Conservation (phyloP, 2,888 invertebrate species). For the Dryocosmus kuriphilus region DNA sequence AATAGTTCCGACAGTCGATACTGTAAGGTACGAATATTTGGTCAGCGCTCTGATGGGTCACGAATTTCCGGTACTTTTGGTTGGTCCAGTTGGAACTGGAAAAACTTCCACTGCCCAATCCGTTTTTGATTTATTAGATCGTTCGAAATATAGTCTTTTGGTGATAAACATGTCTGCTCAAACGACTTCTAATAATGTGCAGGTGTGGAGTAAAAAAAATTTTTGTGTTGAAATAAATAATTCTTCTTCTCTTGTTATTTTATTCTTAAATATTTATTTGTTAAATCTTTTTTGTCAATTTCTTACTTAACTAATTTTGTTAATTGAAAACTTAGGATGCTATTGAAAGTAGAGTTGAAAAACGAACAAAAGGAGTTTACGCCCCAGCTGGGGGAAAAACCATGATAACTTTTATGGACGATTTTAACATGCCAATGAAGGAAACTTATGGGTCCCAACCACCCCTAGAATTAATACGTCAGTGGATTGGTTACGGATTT, state of each 20-base stretch:
- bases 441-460: slow-evolving; percentile 94
- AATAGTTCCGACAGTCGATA: slow-evolving; percentile 92
- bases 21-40: slow-evolving; percentile 89
- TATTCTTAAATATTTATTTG: not conserved
- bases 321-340: slow-evolving; percentile 82
- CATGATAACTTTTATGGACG: slow-evolving; percentile 93
- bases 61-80: slow-evolving; percentile 86
- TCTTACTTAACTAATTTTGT: not conserved
- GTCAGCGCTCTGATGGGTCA: slow-evolving; percentile 83
- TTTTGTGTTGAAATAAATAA: not conserved
- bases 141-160: slow-evolving; percentile 82
- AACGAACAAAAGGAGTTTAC: slow-evolving; percentile 91
- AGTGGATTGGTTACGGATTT: slow-evolving; percentile 94
- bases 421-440: slow-evolving; percentile 95
- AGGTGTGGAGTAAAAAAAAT: slow-evolving; percentile 58
- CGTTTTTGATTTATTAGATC: slow-evolving; percentile 80
- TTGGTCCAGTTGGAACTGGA: slow-evolving; percentile 93
- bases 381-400: slow-evolving; percentile 90
- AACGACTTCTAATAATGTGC: slow-evolving; percentile 89
- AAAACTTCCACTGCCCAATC: slow-evolving; percentile 88
- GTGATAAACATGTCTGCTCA: slow-evolving; percentile 93
- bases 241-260: not conserved
- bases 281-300: not conserved
- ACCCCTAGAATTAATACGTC: slow-evolving; percentile 89
- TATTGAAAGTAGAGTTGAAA: slow-evolving; percentile 92